phyloP scores from a whole-genome alignment of 1,140 invertebrate genomes.

The Charaxes varanes region DNA sequence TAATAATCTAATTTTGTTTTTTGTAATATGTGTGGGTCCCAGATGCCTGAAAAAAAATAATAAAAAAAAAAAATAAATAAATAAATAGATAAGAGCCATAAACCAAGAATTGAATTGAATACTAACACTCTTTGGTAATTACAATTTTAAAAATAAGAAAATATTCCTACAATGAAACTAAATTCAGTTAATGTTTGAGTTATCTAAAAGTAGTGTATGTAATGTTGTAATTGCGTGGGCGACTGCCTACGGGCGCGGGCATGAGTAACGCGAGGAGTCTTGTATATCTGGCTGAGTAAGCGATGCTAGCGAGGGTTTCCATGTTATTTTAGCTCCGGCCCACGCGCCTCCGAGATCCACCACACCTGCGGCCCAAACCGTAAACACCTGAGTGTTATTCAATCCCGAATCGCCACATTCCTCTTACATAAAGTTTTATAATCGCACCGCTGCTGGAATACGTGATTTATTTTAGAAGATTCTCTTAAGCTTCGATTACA shows the following conservation, averaged over 20 bases:
- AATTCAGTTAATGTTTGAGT: too few relatives aligned
- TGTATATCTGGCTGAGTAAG: conserved; percentile 43
- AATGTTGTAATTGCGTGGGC: conserved; percentile 61
- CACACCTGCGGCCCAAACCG: conserved; percentile 50
- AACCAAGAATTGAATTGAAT: too few relatives aligned
- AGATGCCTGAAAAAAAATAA: too few relatives aligned
- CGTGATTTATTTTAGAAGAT: too few relatives aligned
- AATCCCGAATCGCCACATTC: conserved; percentile 44
- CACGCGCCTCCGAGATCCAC: conserved; percentile 48
- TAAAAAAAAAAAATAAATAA: too few relatives aligned
- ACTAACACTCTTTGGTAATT: background rate
- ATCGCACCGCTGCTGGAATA: too few relatives aligned
- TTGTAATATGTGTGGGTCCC: too few relatives aligned
- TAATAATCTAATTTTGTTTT: too few relatives aligned
- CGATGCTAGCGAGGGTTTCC: conserved; percentile 32
- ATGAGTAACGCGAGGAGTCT: conserved; percentile 55
- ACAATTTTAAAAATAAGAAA: too few relatives aligned
- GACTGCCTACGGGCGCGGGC: conserved; percentile 30
- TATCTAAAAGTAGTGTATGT: conserved; percentile 26
- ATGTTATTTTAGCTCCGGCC: conserved; percentile 59
- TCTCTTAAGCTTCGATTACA: too few relatives aligned
- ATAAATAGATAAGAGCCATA: too few relatives aligned
- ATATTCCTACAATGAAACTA: too few relatives aligned
- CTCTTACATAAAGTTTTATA: conserved; percentile 8
- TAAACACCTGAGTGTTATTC: conserved; percentile 65